These are phyloP conservation scores for Agrotis puta DNA, from an alignment of 2,888 invertebrate genomes.

Conservation along the genomic window DNA sequence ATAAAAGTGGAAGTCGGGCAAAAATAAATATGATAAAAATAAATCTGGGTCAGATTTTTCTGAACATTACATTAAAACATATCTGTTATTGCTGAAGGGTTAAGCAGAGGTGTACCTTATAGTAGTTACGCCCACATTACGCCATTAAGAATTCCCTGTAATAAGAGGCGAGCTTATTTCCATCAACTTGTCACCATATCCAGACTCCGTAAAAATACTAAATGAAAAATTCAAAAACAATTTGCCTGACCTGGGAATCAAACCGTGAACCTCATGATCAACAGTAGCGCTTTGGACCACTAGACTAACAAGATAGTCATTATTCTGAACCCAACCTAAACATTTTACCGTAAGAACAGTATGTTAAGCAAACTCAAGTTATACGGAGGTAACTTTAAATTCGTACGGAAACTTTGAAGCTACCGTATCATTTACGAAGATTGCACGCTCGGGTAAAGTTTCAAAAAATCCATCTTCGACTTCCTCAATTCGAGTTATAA, in stretches of 20 bases:
- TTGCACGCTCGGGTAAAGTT: conserved; percentile 29
- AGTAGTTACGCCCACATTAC: too few species aligned
- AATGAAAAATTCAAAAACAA: too few species aligned
- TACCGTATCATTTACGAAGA: conserved; percentile 40
- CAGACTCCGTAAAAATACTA: too few species aligned
- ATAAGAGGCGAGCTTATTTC: too few species aligned
- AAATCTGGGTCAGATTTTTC: conserved; percentile 11
- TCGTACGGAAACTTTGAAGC: conserved; percentile 28
- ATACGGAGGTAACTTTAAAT: conserved; percentile 34
- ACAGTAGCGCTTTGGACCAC: too few species aligned
- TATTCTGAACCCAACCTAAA: conserved; percentile 10
- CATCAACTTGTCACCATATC: too few species aligned
- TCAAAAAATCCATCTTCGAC: conserved; percentile 35
- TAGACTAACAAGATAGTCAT: background rate
- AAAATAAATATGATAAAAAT: background rate
- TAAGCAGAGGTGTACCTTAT: too few species aligned
- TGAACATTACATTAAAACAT: background rate
- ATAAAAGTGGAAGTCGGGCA: conserved; percentile 5
- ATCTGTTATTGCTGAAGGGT: too few species aligned
- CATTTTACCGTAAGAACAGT: conserved; percentile 19
- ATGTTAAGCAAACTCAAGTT: conserved; percentile 19
- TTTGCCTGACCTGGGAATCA: too few species aligned
- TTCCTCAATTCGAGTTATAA: conserved; percentile 34
- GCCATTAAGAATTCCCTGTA: too few species aligned
- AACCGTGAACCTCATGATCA: too few species aligned